Percentiles rank a stretch among this genome's conserved stretches.
These are phyloP conservation scores for Boloria selene DNA, from an alignment of 2,888 invertebrate genomes.

Conservation along the genomic window DNA sequence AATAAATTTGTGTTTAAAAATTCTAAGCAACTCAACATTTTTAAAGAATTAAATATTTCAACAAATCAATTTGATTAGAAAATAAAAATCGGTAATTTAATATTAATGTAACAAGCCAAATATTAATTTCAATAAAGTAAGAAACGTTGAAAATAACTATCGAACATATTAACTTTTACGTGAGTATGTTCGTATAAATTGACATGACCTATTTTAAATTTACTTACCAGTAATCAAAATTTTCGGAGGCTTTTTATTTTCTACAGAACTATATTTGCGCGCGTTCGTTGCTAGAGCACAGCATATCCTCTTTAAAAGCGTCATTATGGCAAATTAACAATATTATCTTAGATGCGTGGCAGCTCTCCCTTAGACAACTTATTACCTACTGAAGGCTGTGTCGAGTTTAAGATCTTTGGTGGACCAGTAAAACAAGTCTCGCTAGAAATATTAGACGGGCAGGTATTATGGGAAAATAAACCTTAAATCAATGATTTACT, in stretches of 20 bases:
- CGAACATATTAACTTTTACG: not conserved
- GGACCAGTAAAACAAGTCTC: conserved; percentile 59
- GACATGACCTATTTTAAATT: not conserved
- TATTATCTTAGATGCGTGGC: conserved; percentile 49
- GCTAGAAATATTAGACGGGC: conserved; percentile 12
- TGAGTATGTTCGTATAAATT: not conserved
- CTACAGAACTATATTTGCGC: conserved; percentile 57
- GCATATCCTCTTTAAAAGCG: conserved; percentile 61
- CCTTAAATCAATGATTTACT: conserved; percentile 44
- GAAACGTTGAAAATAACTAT: not conserved
- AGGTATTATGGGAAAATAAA: conserved; percentile 44
- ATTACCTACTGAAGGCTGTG: conserved; percentile 51
- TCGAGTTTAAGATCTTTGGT: conserved; percentile 44
- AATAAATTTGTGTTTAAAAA: too few species aligned
- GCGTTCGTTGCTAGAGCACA: conserved; percentile 50
- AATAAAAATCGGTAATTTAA: too few species aligned
- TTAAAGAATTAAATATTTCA: too few species aligned
- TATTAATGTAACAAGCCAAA: too few species aligned
- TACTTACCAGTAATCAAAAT: conserved; percentile 83
- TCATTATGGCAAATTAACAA: conserved; percentile 42
- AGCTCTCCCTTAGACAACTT: conserved; percentile 56
- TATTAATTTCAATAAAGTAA: not conserved
- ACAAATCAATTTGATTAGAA: too few species aligned
- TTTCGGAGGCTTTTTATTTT: conserved; percentile 68
- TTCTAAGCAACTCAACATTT: too few species aligned